phyloP scores from a whole-genome alignment of 2,797 vertebrate genomes.

The Todus mexicanus region DNA sequence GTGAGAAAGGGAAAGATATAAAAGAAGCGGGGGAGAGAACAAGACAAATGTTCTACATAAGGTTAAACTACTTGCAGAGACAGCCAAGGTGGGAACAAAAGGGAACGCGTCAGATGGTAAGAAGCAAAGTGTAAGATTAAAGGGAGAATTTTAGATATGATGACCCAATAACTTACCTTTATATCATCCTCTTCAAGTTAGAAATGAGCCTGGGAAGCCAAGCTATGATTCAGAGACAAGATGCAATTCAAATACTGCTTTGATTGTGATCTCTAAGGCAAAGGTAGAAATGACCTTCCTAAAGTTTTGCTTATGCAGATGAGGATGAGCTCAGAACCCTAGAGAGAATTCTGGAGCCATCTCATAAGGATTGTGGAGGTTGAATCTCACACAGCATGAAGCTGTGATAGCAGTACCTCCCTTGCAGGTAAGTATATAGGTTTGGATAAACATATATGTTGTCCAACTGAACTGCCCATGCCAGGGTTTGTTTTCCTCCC shows the following conservation, averaged over 20 bases:
- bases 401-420: neutral
- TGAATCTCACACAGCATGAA: neutral
- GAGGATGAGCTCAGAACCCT: neutral
- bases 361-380: neutral
- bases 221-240: slow-evolving; percentile 12
- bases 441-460: neutral
- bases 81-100: neutral
- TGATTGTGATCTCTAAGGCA: neutral
- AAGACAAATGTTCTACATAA: neutral
- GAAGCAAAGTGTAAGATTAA: slow-evolving; percentile 34
- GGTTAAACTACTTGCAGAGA: neutral
- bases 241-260: neutral
- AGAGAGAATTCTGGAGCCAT: neutral
- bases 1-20: neutral
- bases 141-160: neutral
- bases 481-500: neutral
- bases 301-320: neutral
- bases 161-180: neutral
- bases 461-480: neutral
- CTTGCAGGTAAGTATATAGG: neutral
- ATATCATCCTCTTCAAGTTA: neutral
- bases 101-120: neutral
- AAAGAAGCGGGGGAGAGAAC: neutral
- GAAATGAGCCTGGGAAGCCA: slow-evolving; percentile 30
- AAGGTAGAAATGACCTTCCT: neutral